phyloP scores from a whole-genome alignment of 1,140 invertebrate genomes.

The Manduca sexta region DNA sequence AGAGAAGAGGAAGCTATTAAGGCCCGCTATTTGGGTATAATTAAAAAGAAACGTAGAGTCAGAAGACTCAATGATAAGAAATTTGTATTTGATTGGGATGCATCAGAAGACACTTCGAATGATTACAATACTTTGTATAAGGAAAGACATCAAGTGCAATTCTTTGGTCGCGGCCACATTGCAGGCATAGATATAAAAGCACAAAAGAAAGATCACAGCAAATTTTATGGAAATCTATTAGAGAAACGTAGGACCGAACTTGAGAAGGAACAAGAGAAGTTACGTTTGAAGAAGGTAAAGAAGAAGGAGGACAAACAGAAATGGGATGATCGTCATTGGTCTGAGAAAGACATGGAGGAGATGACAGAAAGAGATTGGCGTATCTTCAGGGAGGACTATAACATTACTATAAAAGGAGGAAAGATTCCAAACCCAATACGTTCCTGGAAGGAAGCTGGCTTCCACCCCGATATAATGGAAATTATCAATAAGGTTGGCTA shows the following conservation, averaged over 20 bases:
- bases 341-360: slow-evolving; percentile 93
- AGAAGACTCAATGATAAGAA: slow-evolving; percentile 97
- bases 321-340: slow-evolving; percentile 99
- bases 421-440: slow-evolving; percentile 97
- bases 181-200: slow-evolving; percentile 98
- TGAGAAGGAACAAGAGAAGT: slow-evolving; percentile 98
- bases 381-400: slow-evolving; percentile 99
- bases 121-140: slow-evolving; percentile 99
- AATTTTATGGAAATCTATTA: slow-evolving; percentile 97
- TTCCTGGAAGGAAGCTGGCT: slow-evolving; percentile 95
- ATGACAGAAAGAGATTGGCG: slow-evolving; percentile 99
- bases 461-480: slow-evolving; percentile 93
- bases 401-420: slow-evolving; percentile 98
- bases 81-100: slow-evolving; percentile 99
- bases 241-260: slow-evolving; percentile 96
- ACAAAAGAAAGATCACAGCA: slow-evolving; percentile 97
- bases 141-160: slow-evolving; percentile 96
- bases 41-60: slow-evolving; percentile 95
- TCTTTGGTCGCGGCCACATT: slow-evolving; percentile 97
- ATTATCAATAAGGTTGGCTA: slow-evolving; percentile 98
- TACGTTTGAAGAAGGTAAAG: slow-evolving; percentile 94
- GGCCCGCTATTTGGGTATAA: slow-evolving; percentile 94
- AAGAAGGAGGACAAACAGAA: slow-evolving; percentile 98
- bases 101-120: slow-evolving; percentile 96
- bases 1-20: slow-evolving; percentile 94